phyloP scores from a whole-genome alignment of 2,888 invertebrate genomes.

The Luperina nickerlii region DNA sequence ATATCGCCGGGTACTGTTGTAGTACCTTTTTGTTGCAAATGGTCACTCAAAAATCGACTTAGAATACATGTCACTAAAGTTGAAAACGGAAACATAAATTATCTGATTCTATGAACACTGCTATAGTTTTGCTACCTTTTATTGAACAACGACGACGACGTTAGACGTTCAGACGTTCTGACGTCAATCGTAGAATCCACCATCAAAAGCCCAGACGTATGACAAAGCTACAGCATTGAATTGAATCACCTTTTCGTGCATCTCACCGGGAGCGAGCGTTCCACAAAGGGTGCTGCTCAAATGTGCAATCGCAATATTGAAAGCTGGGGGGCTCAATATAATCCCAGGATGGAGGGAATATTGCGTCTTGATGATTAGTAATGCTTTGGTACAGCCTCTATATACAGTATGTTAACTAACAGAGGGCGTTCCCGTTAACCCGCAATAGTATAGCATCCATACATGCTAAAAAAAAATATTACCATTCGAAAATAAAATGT shows the following conservation, averaged over 20 bases:
- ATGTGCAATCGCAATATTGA: slow-evolving; percentile 31
- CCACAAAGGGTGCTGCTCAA: slow-evolving; percentile 33
- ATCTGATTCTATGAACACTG: too few relatives aligned
- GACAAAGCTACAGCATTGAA: slow-evolving; percentile 36
- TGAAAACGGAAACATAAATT: too few relatives aligned
- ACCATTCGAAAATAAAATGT: too few relatives aligned
- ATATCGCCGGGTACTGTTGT: too few relatives aligned
- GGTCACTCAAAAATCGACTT: too few relatives aligned
- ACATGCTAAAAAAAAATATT: too few relatives aligned
- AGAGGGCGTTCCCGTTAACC: too few relatives aligned
- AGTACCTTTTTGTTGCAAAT: too few relatives aligned
- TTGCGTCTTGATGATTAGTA: neutral
- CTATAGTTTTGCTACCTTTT: neutral
- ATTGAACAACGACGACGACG: neutral
- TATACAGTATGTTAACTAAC: too few relatives aligned
- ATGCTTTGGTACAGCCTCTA: neutral
- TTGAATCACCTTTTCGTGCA: slow-evolving; percentile 45
- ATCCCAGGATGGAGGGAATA: neutral
- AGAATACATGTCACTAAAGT: too few relatives aligned
- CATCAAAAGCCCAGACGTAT: slow-evolving; percentile 24
- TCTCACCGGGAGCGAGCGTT: neutral
- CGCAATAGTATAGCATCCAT: too few relatives aligned
- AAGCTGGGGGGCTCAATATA: slow-evolving; percentile 5
- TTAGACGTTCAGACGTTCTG: slow-evolving; percentile 5
- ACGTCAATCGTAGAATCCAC: slow-evolving; percentile 9